Base-by-base conservation (phyloP, 2,888 invertebrate genomes). In the Apodemia duryi region DNA sequence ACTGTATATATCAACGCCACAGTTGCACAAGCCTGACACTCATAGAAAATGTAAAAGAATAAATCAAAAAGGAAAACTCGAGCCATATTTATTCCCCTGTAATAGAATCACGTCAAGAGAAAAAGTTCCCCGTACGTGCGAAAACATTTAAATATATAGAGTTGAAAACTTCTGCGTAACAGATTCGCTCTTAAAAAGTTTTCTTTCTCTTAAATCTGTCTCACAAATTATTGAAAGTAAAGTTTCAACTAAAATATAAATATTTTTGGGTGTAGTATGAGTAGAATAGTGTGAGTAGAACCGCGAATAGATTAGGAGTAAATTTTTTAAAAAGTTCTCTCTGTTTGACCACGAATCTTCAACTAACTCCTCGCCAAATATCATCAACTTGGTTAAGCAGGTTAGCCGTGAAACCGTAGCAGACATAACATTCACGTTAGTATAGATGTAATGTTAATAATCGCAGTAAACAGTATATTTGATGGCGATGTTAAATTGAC, bases 101-200 rank as follows among this genome's bases (percentile, higher is more conserved):
- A 57, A 57, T 57, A 57, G 57, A 57, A 57, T 57, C 57, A 57
- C 57, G 57, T 57, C 57, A 57, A 57, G 57, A 32, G 57, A 57
- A 57, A 57, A 57, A 57, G 57, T 57, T 57, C 5, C n/a, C 52
- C 57, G 32, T 32, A 57, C 57, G 57, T 57, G 57, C 29, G 57
- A 57, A 57, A 57, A 57, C 57, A 57, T 57, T 57, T 57, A 57
- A 57, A 32, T 57, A 57, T 57, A 32, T 57, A 32, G 57, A 57
- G 57, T 57, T 57, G 57, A 11, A 32, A 57, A 57, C 29, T 57
- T 57, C 11, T 11, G 32, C 11, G 52, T n/a, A 13, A 32, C 28
- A 11, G 29, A 57, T 32, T 57, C 57, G 13, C 57, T 57, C 29
- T 29, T 32, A 9, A 52, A 57, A 57, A 57, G 13, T 32, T 57